Evolutionary conservation across 2,797 vertebrate genomes (phyloP).

Genomic region (Oreonectes daqikongensis): DNA sequence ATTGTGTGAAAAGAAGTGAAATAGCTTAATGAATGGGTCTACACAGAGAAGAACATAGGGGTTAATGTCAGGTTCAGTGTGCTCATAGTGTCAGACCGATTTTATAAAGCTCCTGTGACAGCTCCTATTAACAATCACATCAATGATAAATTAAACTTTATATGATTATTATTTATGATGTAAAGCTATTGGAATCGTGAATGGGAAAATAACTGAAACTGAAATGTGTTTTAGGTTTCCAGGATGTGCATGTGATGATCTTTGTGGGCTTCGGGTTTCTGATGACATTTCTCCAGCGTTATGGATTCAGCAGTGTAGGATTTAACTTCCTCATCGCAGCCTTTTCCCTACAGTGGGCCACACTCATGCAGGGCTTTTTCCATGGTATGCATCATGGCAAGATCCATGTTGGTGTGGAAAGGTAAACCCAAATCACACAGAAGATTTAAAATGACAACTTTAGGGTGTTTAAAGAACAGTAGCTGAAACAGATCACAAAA

Average conservation of each 20-base stretch:
- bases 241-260: constrained; percentile 86
- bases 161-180: background rate
- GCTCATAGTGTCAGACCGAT: constrained; percentile 11
- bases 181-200: background rate
- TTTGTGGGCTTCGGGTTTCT: constrained; percentile 93
- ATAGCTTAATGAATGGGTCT: constrained; percentile 49
- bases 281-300: constrained; percentile 88
- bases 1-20: constrained; percentile 58
- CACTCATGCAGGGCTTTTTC: constrained; percentile 87
- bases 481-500: background rate
- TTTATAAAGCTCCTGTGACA: background rate
- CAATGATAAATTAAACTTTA: background rate
- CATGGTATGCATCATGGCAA: constrained; percentile 78
- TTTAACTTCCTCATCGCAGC: constrained; percentile 86
- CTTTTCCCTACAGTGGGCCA: constrained; percentile 88
- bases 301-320: constrained; percentile 81
- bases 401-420: constrained; percentile 83
- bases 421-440: constrained; percentile 66
- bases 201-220: background rate
- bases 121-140: constrained; percentile 17
- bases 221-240: constrained; percentile 81
- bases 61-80: constrained; percentile 20
- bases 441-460: background rate
- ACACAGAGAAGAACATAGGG: constrained; percentile 20
- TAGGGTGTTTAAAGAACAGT: background rate